Evolutionary conservation across 2,113 vertebrate species (phyloP).

Genomic region (Sciurus niger): DNA sequence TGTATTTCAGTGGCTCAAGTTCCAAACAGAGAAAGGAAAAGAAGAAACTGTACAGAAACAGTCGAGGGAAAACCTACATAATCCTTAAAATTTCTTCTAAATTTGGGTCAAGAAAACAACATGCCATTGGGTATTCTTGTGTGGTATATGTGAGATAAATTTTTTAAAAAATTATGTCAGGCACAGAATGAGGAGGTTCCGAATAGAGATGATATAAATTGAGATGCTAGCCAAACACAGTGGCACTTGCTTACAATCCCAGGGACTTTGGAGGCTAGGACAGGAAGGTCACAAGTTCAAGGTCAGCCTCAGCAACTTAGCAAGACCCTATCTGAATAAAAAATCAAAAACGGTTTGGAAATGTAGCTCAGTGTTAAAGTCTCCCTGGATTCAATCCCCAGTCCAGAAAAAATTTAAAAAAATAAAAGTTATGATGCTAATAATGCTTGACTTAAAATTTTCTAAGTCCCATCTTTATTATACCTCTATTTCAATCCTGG

Average conservation of each 20-base stretch:
- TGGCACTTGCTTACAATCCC: neutral
- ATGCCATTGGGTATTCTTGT: neutral
- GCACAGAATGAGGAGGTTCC: neutral
- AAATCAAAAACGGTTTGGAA: neutral
- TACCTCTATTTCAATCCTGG: neutral
- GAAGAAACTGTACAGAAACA: neutral
- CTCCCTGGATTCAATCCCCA: neutral
- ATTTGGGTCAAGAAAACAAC: constrained; percentile 1
- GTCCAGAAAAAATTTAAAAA: neutral
- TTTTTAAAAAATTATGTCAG: neutral
- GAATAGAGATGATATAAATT: neutral
- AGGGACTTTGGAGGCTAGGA: neutral
- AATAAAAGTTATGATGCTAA: neutral
- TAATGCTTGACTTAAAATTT: neutral
- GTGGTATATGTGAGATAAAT: neutral
- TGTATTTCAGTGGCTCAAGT: neutral
- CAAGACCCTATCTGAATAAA: neutral
- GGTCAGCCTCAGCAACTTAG: neutral
- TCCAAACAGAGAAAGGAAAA: neutral
- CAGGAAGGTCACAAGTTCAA: neutral
- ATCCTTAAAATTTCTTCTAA: constrained; percentile 2
- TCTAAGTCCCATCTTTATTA: neutral
- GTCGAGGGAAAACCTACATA: neutral
- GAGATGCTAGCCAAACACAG: neutral
- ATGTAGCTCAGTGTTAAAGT: neutral